Evolutionary conservation across 2,797 vertebrate species (phyloP).

Genomic region (Champsocephalus gunnari): DNA sequence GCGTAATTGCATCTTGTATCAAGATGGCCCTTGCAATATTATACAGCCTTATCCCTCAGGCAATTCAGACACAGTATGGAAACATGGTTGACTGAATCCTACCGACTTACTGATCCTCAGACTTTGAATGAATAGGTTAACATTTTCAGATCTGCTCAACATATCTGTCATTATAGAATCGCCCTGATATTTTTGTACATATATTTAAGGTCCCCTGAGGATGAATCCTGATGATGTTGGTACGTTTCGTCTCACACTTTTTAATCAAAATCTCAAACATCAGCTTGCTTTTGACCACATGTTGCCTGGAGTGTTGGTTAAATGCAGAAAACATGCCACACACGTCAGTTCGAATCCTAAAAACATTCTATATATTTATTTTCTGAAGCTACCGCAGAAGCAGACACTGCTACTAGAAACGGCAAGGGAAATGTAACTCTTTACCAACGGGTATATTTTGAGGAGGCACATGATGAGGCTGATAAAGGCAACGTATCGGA

Average conservation of each 20-base stretch:
- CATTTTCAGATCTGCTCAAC: not conserved
- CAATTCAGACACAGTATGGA: constrained; percentile 3
- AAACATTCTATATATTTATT: not conserved
- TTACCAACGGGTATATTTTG: not conserved
- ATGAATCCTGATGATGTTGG: not conserved
- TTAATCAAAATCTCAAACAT: too few species aligned
- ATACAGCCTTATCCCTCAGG: not conserved
- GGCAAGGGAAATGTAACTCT: not conserved
- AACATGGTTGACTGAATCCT: too few species aligned
- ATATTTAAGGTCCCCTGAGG: not conserved
- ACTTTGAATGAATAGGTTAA: too few species aligned
- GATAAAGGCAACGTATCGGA: too few species aligned
- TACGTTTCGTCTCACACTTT: too few species aligned
- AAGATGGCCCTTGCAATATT: not conserved
- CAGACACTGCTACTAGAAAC: not conserved
- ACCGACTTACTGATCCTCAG: too few species aligned
- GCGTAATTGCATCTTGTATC: constrained; percentile 15
- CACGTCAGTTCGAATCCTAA: not conserved
- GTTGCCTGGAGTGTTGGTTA: not conserved
- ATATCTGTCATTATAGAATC: not conserved
- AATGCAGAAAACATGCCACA: not conserved
- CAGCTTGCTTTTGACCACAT: not conserved
- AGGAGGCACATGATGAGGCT: not conserved
- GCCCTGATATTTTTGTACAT: not conserved
- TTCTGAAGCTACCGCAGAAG: not conserved